Conservation (phyloP, 2,113 vertebrate genomes). For the Elephantulus edwardii region DNA sequence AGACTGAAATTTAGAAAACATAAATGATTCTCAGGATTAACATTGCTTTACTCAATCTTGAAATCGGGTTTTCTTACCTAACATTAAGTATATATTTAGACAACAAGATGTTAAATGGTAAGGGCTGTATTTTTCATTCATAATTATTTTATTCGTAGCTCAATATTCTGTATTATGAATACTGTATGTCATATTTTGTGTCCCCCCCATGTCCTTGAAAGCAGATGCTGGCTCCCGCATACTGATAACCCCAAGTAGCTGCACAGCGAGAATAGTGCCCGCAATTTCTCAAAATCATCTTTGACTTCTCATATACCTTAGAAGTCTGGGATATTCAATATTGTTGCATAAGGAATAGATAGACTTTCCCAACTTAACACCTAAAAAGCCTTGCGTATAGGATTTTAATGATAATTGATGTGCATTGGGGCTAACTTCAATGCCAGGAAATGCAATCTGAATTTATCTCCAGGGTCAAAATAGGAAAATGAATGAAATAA, state of each 20-base stretch:
- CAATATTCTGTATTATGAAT: not conserved
- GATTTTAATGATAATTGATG: not conserved
- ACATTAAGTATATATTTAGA: not conserved
- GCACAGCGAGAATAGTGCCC: not conserved
- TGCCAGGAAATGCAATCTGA: not conserved
- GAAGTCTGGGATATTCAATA: not conserved
- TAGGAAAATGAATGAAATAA: not conserved
- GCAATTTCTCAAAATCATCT: not conserved
- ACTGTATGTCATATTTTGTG: not conserved
- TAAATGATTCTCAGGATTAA: not conserved
- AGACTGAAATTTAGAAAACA: not conserved
- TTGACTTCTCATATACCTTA: not conserved
- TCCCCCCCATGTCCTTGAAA: not conserved
- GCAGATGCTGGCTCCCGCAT: accelerated
- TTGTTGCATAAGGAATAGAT: not conserved
- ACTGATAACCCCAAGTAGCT: not conserved
- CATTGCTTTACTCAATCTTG: not conserved
- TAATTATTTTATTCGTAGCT: not conserved
- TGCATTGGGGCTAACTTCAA: not conserved
- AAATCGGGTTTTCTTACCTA: not conserved
- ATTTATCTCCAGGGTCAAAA: not conserved
- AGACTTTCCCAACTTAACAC: not conserved
- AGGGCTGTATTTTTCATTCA: not conserved
- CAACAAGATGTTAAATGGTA: not conserved
- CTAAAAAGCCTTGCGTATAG: not conserved